These are phyloP conservation scores for Orthonychiurus folsomi DNA, from an alignment of 2,888 invertebrate species.

Conservation along the genomic window DNA sequence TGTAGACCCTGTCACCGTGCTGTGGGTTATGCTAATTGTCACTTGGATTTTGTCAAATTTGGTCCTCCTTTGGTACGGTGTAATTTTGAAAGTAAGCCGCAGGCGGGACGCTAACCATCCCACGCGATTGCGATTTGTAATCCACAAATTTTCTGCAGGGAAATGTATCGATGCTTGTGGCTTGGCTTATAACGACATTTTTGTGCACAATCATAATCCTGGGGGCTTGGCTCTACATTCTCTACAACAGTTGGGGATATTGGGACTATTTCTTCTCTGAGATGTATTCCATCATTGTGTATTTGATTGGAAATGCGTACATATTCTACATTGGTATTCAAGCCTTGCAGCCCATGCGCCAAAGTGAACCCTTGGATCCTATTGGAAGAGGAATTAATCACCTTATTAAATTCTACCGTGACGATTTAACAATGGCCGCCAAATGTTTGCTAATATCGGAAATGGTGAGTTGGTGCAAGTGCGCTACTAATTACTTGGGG, in stretches of 20 bases:
- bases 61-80: conserved; percentile 10
- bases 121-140: no score
- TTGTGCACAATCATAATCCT: conserved; percentile 7
- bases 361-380: conserved; percentile 19
- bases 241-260: not conserved
- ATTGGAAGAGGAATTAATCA: conserved; percentile 31
- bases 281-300: not conserved
- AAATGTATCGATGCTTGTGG: conserved; percentile 9
- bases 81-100: conserved; percentile 1
- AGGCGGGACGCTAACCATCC: not conserved
- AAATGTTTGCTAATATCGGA: conserved; percentile 27
- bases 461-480: conserved; percentile 22
- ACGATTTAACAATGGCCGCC: conserved; percentile 27
- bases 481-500: not conserved
- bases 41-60: conserved; percentile 9
- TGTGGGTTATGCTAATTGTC: conserved; percentile 8
- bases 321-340: conserved; percentile 6
- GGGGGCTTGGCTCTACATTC: not conserved
- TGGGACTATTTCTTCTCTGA: conserved; percentile 6
- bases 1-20: conserved; percentile 7
- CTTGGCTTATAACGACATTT: conserved; percentile 14
- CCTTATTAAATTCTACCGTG: conserved; percentile 30
- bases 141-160: conserved; percentile 9
- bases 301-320: conserved; percentile 5
- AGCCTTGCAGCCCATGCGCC: not conserved